These are phyloP conservation scores for Deilephila elpenor DNA, from an alignment of 2,888 invertebrate species.

Conservation along the genomic window DNA sequence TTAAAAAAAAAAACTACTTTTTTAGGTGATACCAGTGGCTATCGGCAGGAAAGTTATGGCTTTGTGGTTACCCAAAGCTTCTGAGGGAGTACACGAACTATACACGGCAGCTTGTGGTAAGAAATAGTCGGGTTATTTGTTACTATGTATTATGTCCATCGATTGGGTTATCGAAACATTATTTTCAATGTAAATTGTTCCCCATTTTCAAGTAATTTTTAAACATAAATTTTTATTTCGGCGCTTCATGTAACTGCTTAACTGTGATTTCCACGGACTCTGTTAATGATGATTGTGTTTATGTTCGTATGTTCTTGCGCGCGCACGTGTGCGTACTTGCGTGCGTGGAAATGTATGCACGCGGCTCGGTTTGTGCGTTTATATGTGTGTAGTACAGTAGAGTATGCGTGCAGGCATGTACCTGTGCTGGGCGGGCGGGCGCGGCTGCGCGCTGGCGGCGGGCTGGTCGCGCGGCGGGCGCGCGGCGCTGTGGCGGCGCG, in stretches of 20 bases:
- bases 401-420: slow-evolving; percentile 93
- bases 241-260: no score
- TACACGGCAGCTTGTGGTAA: slow-evolving; percentile 95
- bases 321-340: no score
- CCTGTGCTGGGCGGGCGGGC: slow-evolving; percentile 96
- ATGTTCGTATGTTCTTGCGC: no score
- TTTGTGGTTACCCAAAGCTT: slow-evolving; percentile 88
- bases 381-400: no score
- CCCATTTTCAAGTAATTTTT: no score
- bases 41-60: slow-evolving; percentile 95
- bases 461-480: slow-evolving; percentile 95
- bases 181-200: no score
- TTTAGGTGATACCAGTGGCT: slow-evolving; percentile 92
- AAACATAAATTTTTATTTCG: no score
- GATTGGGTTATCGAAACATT: no score
- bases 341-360: no score
- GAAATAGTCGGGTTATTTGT: slow-evolving; percentile 39
- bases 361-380: slow-evolving; percentile 14
- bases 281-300: no score
- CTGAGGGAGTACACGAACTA: slow-evolving; percentile 94
- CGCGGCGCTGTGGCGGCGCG: slow-evolving; percentile 88
- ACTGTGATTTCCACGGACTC: no score
- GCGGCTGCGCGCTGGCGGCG: slow-evolving; percentile 91
- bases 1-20: slow-evolving; percentile 25
- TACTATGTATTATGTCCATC: no score